A percentile compares a stretch with the other conserved stretches of the same genome.
These are phyloP conservation scores for Rhynchonema sp. DNA, from an alignment of 2,888 invertebrate species.

Conservation along the genomic window DNA sequence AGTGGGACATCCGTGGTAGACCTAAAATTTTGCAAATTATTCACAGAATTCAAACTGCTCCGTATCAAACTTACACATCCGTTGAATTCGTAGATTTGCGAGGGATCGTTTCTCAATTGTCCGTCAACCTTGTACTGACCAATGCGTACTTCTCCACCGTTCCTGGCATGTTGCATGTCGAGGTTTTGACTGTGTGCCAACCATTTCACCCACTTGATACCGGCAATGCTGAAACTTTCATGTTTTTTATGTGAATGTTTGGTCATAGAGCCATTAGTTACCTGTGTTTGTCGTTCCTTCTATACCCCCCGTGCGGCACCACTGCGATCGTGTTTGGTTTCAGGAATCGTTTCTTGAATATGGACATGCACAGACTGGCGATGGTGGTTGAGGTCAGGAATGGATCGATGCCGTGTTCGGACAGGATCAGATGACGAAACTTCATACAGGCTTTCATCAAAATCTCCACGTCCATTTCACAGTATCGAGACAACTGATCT, in stretches of 20 bases:
- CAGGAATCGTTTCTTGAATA: constrained; percentile 8
- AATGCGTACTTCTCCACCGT: constrained; percentile 9
- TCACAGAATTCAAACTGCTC: too few species aligned
- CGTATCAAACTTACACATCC: too few species aligned
- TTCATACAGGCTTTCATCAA: neutral
- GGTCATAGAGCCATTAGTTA: too few species aligned
- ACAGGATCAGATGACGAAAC: neutral
- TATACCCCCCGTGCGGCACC: constrained; percentile 8
- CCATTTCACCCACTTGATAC: constrained; percentile 11
- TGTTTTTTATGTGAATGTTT: too few species aligned
- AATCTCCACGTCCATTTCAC: neutral
- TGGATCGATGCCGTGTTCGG: constrained; percentile 5
- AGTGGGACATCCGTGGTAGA: neutral
- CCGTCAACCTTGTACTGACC: constrained; percentile 11
- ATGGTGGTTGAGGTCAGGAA: constrained; percentile 9
- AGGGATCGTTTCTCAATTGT: neutral
- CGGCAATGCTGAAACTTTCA: too few species aligned
- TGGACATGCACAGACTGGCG: constrained; percentile 9
- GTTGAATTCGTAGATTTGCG: neutral
- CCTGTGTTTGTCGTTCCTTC: constrained; percentile 1
- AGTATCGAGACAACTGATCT: neutral
- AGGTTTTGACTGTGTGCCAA: constrained; percentile 1
- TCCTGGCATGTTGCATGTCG: constrained; percentile 4
- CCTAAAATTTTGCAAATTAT: too few species aligned
- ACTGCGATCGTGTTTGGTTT: constrained; percentile 8